Evolutionary conservation across 2,888 invertebrate genomes (phyloP), one percentile per base, ranked within the genome.

Genomic region (Gastracanthus pulcherrimus): DNA sequence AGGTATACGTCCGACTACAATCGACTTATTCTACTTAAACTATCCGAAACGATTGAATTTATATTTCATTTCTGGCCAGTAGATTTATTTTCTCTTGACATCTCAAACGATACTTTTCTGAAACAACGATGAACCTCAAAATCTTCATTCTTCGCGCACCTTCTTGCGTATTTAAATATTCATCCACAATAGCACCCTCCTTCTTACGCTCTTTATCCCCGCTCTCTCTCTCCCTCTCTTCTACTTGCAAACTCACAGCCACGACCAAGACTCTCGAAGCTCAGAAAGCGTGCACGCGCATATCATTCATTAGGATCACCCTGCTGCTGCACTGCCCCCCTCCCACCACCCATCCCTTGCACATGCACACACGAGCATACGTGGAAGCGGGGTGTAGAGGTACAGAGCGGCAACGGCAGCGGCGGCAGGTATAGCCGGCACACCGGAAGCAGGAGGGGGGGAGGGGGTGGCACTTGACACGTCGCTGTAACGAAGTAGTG

Each of bases 401-500:
- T 84, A 82, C 70, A 66, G 84, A 83, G 34, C 19, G 11, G 45
- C 9, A n/a, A 23, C n/a, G 31, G 13, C 31, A 36, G 31, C 34
- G 19, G 6, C 29, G 26, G 51, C 4, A 19, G 34, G n/a, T 69
- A 69, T 6, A n/a, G n/a, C n/a, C 55, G 64, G 41, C n/a, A 36
- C 84, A 85, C 86, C 85, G 86, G 85, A 87, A 85, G 83, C 81
- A 60, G 84, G n/a, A n/a, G n/a, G n/a, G n/a, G n/a, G n/a, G n/a
- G n/a, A n/a, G n/a, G n/a, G 86, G 87, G 87, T 87, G 87, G 86
- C 87, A 89, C 91, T 91, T 90, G 90, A 90, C 90, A 89, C 90
- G 89, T 90, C 89, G 89, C 88, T 86, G 89, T 91, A 91, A 91
- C 90, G 90, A 91, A 91, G 90, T 90, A 90, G 89, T 89, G 90